Evolutionary conservation across 2,113 vertebrate species (phyloP).

Genomic region (Seriola rivoliana): DNA sequence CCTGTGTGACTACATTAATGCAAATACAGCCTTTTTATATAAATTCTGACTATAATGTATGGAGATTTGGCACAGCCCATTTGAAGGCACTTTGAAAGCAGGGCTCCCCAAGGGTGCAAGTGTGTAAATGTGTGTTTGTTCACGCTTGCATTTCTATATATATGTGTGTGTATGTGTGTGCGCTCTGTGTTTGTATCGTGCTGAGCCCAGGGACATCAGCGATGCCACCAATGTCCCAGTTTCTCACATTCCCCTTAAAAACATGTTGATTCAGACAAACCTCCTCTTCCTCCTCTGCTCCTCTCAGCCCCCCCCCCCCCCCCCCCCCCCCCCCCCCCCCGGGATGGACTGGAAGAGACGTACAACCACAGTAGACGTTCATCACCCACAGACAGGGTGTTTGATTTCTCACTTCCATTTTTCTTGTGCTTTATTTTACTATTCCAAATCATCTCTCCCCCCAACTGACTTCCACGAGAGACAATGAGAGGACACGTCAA

Average conservation of each 20-base stretch:
- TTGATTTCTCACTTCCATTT: constrained; percentile 63
- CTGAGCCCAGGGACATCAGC: constrained; percentile 81
- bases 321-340: constrained; percentile 55
- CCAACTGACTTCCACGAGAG: constrained; percentile 51
- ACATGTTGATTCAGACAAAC: constrained; percentile 83
- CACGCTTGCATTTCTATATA: constrained; percentile 30
- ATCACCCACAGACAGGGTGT: constrained; percentile 65
- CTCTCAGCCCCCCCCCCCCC: constrained; percentile 45
- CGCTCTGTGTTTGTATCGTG: constrained; percentile 69
- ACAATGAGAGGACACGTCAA: constrained; percentile 44
- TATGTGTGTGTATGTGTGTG: constrained; percentile 49
- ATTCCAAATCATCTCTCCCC: constrained; percentile 67
- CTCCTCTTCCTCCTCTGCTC: constrained; percentile 57
- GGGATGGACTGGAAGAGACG: constrained; percentile 69
- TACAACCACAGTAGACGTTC: constrained; percentile 62
- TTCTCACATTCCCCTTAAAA: constrained; percentile 80
- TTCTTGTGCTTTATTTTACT: constrained; percentile 48
- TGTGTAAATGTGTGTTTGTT: constrained; percentile 76
- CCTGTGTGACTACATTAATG: constrained; percentile 75
- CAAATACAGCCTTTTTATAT: constrained; percentile 79
- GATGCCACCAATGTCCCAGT: constrained; percentile 83
- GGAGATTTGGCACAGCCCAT: constrained; percentile 75
- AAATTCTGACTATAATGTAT: constrained; percentile 78
- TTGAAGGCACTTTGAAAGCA: constrained; percentile 81
- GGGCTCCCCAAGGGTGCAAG: constrained; percentile 71